These are phyloP conservation scores for Protonemura montana DNA, from an alignment of 2,888 invertebrate species.

Conservation along the genomic window DNA sequence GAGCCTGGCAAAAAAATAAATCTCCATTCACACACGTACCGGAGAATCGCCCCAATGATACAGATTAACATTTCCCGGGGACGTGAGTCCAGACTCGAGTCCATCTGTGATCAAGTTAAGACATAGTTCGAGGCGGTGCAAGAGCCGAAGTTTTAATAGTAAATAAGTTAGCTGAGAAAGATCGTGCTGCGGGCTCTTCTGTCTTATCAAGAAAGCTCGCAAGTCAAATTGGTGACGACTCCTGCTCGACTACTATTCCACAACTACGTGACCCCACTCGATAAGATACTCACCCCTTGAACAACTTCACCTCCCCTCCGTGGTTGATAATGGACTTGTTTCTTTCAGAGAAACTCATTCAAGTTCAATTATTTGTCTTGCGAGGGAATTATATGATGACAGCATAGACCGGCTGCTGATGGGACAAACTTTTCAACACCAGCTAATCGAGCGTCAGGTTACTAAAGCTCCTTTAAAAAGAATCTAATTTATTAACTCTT, in stretches of 20 bases:
- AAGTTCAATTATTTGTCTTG: not conserved
- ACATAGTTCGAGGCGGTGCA: not conserved
- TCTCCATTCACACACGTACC: too few relatives aligned
- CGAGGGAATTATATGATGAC: not conserved
- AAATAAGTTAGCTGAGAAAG: not conserved
- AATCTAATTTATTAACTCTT: too few relatives aligned
- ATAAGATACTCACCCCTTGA: not conserved
- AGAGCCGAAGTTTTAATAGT: not conserved
- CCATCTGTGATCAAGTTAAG: not conserved
- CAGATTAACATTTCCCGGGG: too few relatives aligned
- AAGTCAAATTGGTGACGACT: constrained; percentile 7
- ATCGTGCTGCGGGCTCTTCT: not conserved
- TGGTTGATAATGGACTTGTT: not conserved
- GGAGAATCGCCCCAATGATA: too few relatives aligned
- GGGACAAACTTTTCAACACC: not conserved
- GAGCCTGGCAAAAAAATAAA: too few relatives aligned
- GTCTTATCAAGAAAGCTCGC: not conserved
- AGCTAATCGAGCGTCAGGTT: not conserved
- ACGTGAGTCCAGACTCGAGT: not conserved
- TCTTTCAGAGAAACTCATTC: not conserved
- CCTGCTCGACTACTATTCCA: not conserved
- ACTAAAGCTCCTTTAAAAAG: not conserved
- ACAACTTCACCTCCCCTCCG: not conserved
- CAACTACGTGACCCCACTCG: not conserved
- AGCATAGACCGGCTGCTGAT: not conserved